Evolutionary conservation across 2,797 vertebrate species (phyloP).

Genomic region (Helicolenus hilgendorfi): DNA sequence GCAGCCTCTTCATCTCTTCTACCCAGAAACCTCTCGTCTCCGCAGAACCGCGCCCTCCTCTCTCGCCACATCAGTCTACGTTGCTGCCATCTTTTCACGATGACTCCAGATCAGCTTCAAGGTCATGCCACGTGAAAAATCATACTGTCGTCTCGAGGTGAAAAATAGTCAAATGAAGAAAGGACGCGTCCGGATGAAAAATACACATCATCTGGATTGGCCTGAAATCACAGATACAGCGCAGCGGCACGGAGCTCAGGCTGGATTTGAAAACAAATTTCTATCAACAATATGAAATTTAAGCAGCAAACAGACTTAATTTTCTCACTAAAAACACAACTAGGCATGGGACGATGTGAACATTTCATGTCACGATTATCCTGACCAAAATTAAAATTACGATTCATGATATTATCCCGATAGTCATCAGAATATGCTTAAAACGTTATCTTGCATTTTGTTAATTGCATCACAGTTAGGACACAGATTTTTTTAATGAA

Average conservation of each 20-base stretch:
- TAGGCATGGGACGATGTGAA: too few relatives aligned
- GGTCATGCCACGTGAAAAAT: slow-evolving; percentile 87
- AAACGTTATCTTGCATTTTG: too few relatives aligned
- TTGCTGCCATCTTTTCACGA: slow-evolving; percentile 59
- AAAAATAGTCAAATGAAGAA: slow-evolving; percentile 88
- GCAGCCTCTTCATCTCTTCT: slow-evolving; percentile 85
- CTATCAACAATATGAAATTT: not conserved
- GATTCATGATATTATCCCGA: too few relatives aligned
- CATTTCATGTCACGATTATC: too few relatives aligned
- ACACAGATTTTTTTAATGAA: accelerated
- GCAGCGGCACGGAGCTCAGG: not conserved
- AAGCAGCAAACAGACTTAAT: not conserved
- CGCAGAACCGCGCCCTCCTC: slow-evolving; percentile 60
- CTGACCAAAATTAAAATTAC: too few relatives aligned
- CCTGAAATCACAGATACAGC: slow-evolving; percentile 9
- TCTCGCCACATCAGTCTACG: slow-evolving; percentile 75
- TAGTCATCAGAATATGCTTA: too few relatives aligned
- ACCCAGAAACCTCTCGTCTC: slow-evolving; percentile 57
- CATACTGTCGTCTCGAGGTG: slow-evolving; percentile 76
- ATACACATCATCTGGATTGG: slow-evolving; percentile 49
- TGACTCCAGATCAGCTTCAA: slow-evolving; percentile 79
- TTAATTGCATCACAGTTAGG: too few relatives aligned
- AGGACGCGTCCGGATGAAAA: slow-evolving; percentile 77
- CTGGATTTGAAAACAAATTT: not conserved
- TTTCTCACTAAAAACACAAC: not conserved